Base-by-base conservation (phyloP, 2,113 vertebrate genomes). In the Scophthalmus maximus region DNA sequence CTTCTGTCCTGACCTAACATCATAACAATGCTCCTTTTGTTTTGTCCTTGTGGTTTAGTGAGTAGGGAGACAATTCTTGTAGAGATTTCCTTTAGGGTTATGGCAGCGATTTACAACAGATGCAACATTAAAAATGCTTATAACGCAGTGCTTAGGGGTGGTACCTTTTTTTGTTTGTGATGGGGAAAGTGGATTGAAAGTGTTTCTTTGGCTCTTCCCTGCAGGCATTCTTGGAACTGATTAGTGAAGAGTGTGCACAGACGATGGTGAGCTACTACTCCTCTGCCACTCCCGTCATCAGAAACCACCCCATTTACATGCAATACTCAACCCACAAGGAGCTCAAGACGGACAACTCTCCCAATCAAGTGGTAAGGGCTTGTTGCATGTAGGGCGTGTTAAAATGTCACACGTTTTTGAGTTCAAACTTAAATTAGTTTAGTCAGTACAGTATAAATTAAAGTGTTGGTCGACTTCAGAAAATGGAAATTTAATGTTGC, bases 311-410 rank as follows among this genome's bases (percentile, higher is more conserved):
- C 32, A 95, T 99, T 87, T 99, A 96, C 79, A 96, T 99, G 86
- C 98, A 99, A 76, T 99, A 96, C 91, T 99, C 97, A 46, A 99
- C 96, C 87, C 97, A 99, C 86, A 98, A 98, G 91, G 97, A 99
- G 85, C 94, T 99, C 44, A 99, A 99, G 92, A 99, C 97, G 0
- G 98, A 99, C 92, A 98, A 94, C 90, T 96, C 98, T 18, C 93
- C 96, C 4, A 98, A 98, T 88, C 97, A 99, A 90, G 97, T 96
- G 72, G 97, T 99, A 77, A 87, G 94, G 1, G 1, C 30, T 29
- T 9, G 5, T 1, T 0, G 7, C n/a, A 51, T 34, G 7, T 36
- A 1, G 0, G 22, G n/a, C n/a, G n/a, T n/a, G n/a, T n/a, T n/a
- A n/a, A n/a, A n/a, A n/a, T n/a, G n/a, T n/a, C n/a, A n/a, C n/a